Percentiles rank a stretch among this genome's conserved stretches.
phyloP scores from a whole-genome alignment of 2,888 invertebrate genomes.

The Drosophila setosimentum region DNA sequence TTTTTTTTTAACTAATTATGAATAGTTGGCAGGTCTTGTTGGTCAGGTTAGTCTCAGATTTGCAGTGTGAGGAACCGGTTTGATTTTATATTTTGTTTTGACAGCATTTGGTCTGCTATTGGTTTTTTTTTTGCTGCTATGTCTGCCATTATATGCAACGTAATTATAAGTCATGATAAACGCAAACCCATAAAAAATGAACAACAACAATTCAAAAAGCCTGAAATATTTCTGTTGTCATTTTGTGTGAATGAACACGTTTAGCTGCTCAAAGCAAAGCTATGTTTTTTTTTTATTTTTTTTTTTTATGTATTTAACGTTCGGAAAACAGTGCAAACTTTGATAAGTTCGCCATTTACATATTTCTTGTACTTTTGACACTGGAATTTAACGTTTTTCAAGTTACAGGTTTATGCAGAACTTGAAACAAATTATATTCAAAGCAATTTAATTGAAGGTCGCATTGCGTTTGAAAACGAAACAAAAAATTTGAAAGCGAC shows the following conservation, averaged over 20 bases:
- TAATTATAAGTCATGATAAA: conserved; percentile 42
- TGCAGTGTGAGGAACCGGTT: conserved; percentile 56
- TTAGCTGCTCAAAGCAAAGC: not conserved
- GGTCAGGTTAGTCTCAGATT: conserved; percentile 14
- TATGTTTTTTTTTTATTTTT: not conserved
- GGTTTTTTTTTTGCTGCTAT: conserved; percentile 3
- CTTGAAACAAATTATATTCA: conserved; percentile 6
- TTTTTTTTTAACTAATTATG: conserved; percentile 8
- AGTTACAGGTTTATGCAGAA: conserved; percentile 24
- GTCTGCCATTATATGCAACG: conserved; percentile 30
- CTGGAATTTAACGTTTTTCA: not conserved
- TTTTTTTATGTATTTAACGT: not conserved
- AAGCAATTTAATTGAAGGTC: conserved; percentile 38
- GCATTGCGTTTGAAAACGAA: conserved; percentile 17
- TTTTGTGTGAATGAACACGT: conserved; percentile 25
- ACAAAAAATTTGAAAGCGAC: conserved; percentile 17
- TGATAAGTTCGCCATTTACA: not conserved
- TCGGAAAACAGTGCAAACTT: not conserved
- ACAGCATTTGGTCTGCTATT: conserved; percentile 19
- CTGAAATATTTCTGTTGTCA: not conserved
- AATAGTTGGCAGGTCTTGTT: conserved; percentile 10
- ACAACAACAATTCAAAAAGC: conserved; percentile 7
- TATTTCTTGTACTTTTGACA: not conserved
- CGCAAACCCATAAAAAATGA: conserved; percentile 6
- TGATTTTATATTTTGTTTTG: conserved; percentile 30